Conservation (phyloP, 1,140 invertebrate species). For the Achatina immaculata region DNA sequence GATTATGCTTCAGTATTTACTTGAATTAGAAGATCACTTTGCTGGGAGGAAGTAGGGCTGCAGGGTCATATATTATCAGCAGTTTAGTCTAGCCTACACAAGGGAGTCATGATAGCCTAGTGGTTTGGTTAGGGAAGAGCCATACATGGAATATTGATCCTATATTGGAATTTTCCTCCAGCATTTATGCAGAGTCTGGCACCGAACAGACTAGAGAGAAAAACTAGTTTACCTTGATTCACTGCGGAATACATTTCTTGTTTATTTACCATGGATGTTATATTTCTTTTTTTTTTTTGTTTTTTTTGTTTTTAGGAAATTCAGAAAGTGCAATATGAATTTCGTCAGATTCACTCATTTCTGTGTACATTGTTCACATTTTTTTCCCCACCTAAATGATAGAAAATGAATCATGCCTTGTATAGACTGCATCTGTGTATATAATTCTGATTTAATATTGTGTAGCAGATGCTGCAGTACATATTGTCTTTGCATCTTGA, state of each 20-base stretch:
- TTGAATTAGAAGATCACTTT: neutral
- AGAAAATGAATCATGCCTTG: no score
- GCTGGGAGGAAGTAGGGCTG: neutral
- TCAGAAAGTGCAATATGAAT: no score
- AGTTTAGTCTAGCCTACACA: conserved; percentile 16
- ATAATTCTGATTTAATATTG: no score
- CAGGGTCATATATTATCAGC: neutral
- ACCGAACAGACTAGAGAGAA: neutral
- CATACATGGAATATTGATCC: neutral
- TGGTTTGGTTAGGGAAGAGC: neutral
- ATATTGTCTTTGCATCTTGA: neutral
- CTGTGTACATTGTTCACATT: no score
- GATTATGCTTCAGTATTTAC: neutral
- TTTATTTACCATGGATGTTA: no score
- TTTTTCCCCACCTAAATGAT: no score
- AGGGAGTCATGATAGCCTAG: neutral
- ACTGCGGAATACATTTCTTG: no score
- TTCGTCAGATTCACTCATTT: no score
- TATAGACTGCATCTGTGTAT: no score
- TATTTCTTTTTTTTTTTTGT: no score
- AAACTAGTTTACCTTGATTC: neutral
- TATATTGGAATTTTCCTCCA: conserved; percentile 12
- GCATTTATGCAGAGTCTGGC: neutral
- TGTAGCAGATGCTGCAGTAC: neutral
- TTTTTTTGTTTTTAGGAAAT: no score